Evolutionary conservation across 2,888 invertebrate genomes (phyloP).

Genomic region (Agrilus biguttatus): DNA sequence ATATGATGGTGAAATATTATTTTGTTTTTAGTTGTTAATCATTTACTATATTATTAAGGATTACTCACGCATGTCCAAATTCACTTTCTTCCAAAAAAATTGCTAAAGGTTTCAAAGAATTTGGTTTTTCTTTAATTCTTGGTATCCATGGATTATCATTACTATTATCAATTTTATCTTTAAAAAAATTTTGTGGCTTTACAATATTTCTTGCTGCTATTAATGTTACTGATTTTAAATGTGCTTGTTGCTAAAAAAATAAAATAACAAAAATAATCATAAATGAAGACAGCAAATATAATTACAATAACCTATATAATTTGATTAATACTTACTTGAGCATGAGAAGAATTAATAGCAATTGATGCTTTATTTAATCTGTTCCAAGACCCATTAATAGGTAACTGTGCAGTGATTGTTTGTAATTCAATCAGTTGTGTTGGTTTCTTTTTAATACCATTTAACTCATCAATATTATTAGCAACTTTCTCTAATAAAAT

Average conservation of each 20-base stretch:
- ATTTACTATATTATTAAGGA: neutral
- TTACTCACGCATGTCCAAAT: conserved; percentile 39
- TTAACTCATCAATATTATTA: conserved; percentile 52
- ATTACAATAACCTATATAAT: too few species aligned
- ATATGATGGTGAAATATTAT: too few species aligned
- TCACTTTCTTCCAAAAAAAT: conserved; percentile 55
- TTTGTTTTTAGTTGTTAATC: too few species aligned
- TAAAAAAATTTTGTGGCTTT: conserved; percentile 74
- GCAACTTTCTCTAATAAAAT: conserved; percentile 67
- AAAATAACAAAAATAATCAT: neutral
- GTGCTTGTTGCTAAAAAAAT: conserved; percentile 5
- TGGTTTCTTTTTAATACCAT: conserved; percentile 41
- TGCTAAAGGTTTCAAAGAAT: conserved; percentile 68
- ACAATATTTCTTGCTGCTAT: conserved; percentile 58
- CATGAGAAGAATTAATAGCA: conserved; percentile 15
- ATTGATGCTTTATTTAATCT: conserved; percentile 20
- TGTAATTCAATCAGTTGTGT: conserved; percentile 37
- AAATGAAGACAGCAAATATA: neutral
- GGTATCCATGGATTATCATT: conserved; percentile 63
- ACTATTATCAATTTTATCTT: conserved; percentile 73
- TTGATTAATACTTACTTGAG: conserved; percentile 7
- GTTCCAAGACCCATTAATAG: conserved; percentile 49
- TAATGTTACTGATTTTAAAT: conserved; percentile 33
- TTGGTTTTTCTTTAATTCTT: conserved; percentile 72
- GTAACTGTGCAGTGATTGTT: conserved; percentile 25